Evolutionary conservation across 2,888 invertebrate species (phyloP).

Genomic region (Parascotia fuliginaria): DNA sequence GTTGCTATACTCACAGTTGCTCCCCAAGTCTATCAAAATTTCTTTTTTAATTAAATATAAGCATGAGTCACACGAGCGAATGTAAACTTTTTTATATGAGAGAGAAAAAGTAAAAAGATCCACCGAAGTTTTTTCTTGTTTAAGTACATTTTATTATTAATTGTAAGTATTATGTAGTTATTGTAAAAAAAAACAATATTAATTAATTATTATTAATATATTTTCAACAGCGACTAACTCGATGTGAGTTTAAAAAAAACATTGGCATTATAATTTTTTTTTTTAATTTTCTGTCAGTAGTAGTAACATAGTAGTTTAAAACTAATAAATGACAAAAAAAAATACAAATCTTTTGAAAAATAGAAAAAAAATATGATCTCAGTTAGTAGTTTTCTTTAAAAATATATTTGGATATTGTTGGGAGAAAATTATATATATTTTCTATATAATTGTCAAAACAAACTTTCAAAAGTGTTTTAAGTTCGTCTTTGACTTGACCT

Average conservation of each 20-base stretch:
- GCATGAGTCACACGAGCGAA: slow-evolving; percentile 28
- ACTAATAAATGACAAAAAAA: slow-evolving; percentile 72
- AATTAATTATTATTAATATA: slow-evolving; percentile 31
- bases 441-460: too few species aligned
- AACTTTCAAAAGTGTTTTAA: too few species aligned
- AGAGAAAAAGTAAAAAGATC: slow-evolving; percentile 35
- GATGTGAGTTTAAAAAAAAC: slow-evolving; percentile 7
- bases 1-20: slow-evolving; percentile 20
- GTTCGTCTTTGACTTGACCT: too few species aligned
- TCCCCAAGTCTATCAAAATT: slow-evolving; percentile 10
- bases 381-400: slow-evolving; percentile 37
- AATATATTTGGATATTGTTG: not conserved
- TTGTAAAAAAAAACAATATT: slow-evolving; percentile 29
- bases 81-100: slow-evolving; percentile 17
- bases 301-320: slow-evolving; percentile 52
- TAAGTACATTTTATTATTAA: slow-evolving; percentile 38
- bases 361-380: slow-evolving; percentile 75
- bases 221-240: slow-evolving; percentile 33
- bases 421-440: not conserved
- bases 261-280: slow-evolving; percentile 13
- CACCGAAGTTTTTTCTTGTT: slow-evolving; percentile 38
- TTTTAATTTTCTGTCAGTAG: slow-evolving; percentile 23
- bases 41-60: slow-evolving; percentile 20
- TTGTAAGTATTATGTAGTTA: slow-evolving; percentile 40
- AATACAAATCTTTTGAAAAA: slow-evolving; percentile 68